Conservation (phyloP, 2,888 invertebrate genomes). For the Meghimatium bilineatum region DNA sequence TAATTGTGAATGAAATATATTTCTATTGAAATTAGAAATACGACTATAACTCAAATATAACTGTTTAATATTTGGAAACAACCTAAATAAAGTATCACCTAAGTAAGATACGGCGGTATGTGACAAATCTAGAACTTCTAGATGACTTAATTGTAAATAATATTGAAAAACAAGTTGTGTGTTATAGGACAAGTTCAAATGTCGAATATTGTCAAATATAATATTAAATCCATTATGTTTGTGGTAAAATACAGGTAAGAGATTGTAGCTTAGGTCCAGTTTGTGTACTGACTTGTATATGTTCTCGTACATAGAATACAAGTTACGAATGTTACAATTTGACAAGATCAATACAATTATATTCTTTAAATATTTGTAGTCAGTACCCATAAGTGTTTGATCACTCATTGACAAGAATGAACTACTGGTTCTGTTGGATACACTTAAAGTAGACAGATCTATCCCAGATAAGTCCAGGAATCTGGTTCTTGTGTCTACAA, state of each 20-base stretch:
- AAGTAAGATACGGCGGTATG: background rate
- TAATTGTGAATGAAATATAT: background rate
- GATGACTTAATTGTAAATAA: background rate
- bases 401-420: too few species aligned
- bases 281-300: background rate
- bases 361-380: too few species aligned
- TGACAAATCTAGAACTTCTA: constrained; percentile 30
- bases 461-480: constrained; percentile 9
- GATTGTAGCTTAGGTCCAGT: background rate
- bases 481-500: background rate
- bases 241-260: background rate
- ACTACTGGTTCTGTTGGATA: too few species aligned
- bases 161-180: too few species aligned
- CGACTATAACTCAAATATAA: constrained; percentile 4
- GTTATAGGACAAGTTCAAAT: background rate
- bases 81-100: background rate
- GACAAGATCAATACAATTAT: background rate
- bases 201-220: background rate
- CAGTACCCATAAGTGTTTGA: too few species aligned
- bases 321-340: background rate
- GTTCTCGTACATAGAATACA: background rate
- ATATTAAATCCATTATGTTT: background rate
- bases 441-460: too few species aligned
- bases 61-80: background rate
- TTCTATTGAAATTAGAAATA: background rate